These are phyloP conservation scores for Tragelaphus scriptus DNA, from an alignment of 2,113 vertebrate species.

Conservation along the genomic window DNA sequence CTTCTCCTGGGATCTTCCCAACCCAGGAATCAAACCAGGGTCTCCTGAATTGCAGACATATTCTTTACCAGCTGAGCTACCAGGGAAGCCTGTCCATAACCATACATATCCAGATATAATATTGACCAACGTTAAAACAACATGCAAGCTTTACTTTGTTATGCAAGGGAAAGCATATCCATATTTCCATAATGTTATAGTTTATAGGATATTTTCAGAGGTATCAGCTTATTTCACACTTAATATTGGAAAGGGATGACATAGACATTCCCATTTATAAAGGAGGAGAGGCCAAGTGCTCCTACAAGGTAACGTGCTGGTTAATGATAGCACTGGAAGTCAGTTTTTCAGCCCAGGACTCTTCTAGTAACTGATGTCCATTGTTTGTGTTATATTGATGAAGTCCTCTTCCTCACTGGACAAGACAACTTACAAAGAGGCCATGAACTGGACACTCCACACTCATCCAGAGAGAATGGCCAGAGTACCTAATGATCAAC, in stretches of 20 bases:
- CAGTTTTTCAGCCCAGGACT: not conserved
- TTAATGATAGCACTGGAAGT: not conserved
- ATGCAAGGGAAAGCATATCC: not conserved
- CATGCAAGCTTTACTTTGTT: not conserved
- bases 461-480: not conserved
- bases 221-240: not conserved
- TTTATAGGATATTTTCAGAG: not conserved
- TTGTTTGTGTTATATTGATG: not conserved
- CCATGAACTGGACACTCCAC: fast-evolving
- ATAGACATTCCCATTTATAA: not conserved
- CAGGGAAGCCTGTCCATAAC: not conserved
- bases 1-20: not conserved
- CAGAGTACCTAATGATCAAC: fast-evolving
- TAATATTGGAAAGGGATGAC: not conserved
- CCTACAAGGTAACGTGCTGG: not conserved
- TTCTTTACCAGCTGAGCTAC: not conserved
- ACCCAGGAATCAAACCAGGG: not conserved
- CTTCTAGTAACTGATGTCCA: not conserved
- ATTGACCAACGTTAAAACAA: not conserved
- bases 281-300: not conserved
- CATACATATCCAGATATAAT: not conserved
- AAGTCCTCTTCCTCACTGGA: not conserved
- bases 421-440: not conserved
- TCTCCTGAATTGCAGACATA: not conserved
- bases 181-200: not conserved